Conservation (phyloP, 2,113 vertebrate species). For the Eptesicus fuscus region DNA sequence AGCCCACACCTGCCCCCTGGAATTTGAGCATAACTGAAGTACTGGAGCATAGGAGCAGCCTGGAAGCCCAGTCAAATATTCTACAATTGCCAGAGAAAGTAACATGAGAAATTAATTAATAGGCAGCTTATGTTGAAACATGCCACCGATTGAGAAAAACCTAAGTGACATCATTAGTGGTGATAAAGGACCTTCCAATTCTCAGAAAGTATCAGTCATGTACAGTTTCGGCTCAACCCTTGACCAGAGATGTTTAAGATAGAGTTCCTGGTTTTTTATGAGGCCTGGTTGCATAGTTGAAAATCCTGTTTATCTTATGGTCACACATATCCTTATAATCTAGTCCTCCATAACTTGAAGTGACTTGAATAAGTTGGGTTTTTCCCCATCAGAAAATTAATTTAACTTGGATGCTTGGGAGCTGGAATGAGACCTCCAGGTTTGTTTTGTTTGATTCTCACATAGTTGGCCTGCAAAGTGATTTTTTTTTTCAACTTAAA, state of each 20-base stretch:
- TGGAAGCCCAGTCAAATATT: neutral
- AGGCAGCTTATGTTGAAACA: neutral
- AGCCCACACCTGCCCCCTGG: too few relatives aligned
- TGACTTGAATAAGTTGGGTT: neutral
- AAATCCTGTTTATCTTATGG: neutral
- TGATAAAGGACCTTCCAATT: neutral
- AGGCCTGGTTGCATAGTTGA: neutral
- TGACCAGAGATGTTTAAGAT: neutral
- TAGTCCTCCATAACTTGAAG: neutral
- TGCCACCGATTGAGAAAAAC: neutral
- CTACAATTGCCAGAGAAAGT: neutral
- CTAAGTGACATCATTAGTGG: neutral
- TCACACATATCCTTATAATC: neutral
- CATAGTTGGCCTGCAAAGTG: neutral
- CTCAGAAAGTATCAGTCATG: neutral
- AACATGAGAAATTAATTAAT: neutral
- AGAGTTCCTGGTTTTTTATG: neutral
- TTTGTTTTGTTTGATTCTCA: constrained; percentile 19
- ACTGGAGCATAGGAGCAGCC: neutral
- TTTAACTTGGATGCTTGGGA: neutral
- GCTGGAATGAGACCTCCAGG: neutral
- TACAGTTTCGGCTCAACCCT: neutral
- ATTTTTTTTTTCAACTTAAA: neutral
- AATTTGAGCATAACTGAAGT: neutral
- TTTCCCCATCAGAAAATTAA: neutral